Evolutionary conservation across 2,797 vertebrate species (phyloP).

Genomic region (Thalassophryne amazonica): DNA sequence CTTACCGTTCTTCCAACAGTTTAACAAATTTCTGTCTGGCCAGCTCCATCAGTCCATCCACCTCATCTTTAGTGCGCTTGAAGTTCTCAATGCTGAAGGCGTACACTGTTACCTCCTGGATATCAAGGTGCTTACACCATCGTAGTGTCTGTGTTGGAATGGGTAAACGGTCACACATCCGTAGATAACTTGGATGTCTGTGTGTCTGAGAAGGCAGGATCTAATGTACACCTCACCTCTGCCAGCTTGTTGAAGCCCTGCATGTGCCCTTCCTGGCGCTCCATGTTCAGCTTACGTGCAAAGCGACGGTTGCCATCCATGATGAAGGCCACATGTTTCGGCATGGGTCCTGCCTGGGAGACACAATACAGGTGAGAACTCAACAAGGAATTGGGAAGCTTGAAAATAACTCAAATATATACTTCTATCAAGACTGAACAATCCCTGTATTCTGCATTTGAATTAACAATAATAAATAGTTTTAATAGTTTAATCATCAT

Average conservation of each 20-base stretch:
- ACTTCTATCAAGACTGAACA: too few relatives aligned
- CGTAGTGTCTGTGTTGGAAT: slow-evolving; percentile 81
- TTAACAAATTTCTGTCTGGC: slow-evolving; percentile 91
- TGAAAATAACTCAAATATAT: too few relatives aligned
- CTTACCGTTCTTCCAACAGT: slow-evolving; percentile 93
- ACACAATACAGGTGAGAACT: background rate
- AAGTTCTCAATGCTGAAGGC: slow-evolving; percentile 99
- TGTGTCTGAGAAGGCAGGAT: background rate
- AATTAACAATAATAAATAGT: too few relatives aligned
- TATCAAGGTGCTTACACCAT: slow-evolving; percentile 94
- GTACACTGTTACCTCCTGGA: slow-evolving; percentile 94
- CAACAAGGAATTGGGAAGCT: too few relatives aligned
- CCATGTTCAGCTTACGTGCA: slow-evolving; percentile 90
- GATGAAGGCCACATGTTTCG: slow-evolving; percentile 96
- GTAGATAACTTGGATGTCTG: background rate
- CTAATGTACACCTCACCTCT: slow-evolving; percentile 77
- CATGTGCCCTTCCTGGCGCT: slow-evolving; percentile 90
- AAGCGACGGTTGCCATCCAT: slow-evolving; percentile 98
- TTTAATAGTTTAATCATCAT: too few relatives aligned
- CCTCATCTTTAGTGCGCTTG: slow-evolving; percentile 92
- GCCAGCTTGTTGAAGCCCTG: slow-evolving; percentile 96
- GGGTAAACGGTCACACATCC: background rate
- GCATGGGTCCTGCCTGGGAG: slow-evolving; percentile 90
- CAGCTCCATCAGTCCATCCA: slow-evolving; percentile 93
- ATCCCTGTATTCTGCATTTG: too few relatives aligned